These are phyloP conservation scores for Phylloscopus trochiloides DNA, from an alignment of 2,113 vertebrate species.

Conservation along the genomic window DNA sequence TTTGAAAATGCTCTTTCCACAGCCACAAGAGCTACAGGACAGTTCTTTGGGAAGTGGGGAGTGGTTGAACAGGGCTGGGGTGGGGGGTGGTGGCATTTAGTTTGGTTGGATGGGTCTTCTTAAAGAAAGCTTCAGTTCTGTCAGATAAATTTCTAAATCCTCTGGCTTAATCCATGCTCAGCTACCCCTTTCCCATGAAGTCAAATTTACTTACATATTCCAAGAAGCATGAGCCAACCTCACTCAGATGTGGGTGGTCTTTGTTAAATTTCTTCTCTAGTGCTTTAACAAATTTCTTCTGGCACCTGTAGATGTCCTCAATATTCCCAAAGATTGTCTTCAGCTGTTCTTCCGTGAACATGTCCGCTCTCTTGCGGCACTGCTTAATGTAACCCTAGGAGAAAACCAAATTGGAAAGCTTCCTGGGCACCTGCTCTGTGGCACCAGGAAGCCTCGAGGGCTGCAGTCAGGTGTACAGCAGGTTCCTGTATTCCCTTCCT, in stretches of 20 bases:
- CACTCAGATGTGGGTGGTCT: constrained; percentile 89
- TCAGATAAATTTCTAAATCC: neutral
- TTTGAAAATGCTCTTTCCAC: neutral
- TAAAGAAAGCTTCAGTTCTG: neutral
- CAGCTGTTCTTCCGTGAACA: constrained; percentile 94
- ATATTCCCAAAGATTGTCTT: constrained; percentile 92
- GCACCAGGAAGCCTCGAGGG: neutral
- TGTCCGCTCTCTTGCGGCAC: constrained; percentile 90
- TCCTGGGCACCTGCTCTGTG: neutral
- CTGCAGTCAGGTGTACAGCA: neutral
- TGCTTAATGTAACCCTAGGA: constrained; percentile 92
- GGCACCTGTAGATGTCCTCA: constrained; percentile 94
- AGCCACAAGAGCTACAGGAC: neutral
- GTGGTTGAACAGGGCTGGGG: fast-evolving
- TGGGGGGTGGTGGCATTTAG: neutral
- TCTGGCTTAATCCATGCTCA: neutral
- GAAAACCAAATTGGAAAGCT: neutral
- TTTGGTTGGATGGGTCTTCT: neutral
- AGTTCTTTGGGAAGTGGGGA: neutral
- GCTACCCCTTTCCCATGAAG: neutral
- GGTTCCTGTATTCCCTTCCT: neutral
- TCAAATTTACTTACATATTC: constrained; percentile 83
- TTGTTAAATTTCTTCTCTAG: constrained; percentile 92
- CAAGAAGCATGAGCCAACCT: constrained; percentile 94
- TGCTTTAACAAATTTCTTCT: constrained; percentile 89